Evolutionary conservation across 2,888 invertebrate species (phyloP).

Genomic region (Ectemnius continuus): DNA sequence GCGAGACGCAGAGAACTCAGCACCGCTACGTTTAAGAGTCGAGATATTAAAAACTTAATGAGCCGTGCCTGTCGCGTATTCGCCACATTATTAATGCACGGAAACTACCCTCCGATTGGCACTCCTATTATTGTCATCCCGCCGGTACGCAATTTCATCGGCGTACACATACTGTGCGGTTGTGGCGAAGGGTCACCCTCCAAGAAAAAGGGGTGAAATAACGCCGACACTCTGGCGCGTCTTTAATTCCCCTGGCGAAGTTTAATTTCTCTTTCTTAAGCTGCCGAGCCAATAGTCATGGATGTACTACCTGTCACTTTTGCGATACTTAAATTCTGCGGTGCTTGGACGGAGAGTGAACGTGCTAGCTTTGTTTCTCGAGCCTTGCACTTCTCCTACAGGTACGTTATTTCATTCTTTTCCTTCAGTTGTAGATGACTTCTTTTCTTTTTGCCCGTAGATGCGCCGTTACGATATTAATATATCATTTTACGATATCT

Average conservation of each 20-base stretch:
- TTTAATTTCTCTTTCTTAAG: neutral
- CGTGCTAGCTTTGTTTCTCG: conserved; percentile 7
- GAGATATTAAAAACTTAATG: conserved; percentile 27
- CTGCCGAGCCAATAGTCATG: conserved; percentile 17
- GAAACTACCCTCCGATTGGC: neutral
- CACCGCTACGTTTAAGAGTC: too few relatives aligned
- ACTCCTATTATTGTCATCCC: conserved; percentile 66
- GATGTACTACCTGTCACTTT: conserved; percentile 42
- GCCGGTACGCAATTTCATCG: conserved; percentile 3
- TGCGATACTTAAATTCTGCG: conserved; percentile 34
- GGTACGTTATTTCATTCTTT: too few relatives aligned
- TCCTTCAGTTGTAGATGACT: neutral
- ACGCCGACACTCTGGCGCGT: too few relatives aligned
- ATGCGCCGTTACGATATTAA: conserved; percentile 26
- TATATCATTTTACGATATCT: conserved; percentile 56
- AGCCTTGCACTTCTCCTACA: conserved; percentile 20
- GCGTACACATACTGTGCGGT: neutral
- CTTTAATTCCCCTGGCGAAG: too few relatives aligned
- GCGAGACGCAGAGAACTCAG: too few relatives aligned
- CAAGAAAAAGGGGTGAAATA: too few relatives aligned
- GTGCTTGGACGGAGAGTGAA: conserved; percentile 32
- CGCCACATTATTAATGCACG: conserved; percentile 31
- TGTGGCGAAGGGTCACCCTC: neutral
- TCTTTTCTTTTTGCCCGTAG: conserved; percentile 10
- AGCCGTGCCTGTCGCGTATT: conserved; percentile 1